Evolutionary conservation across 2,888 invertebrate genomes (phyloP).

Genomic region (Erebia ligea): DNA sequence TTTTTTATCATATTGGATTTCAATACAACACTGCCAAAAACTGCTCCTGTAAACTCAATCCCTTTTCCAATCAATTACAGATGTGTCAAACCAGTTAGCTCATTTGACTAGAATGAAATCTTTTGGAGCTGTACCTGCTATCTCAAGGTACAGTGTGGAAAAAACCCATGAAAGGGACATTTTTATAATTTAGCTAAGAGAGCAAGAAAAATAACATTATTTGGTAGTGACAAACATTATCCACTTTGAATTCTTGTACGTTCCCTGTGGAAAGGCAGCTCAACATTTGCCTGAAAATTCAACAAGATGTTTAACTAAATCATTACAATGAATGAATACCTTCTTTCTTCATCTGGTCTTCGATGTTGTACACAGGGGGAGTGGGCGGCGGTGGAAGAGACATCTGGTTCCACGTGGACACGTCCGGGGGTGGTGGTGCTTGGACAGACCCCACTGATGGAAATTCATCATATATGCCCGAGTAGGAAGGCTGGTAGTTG

Average conservation of each 20-base stretch:
- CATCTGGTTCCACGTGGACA: conserved; percentile 72
- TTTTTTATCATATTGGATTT: too few relatives aligned
- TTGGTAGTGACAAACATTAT: not conserved
- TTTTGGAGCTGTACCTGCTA: too few relatives aligned
- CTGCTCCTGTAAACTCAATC: too few relatives aligned
- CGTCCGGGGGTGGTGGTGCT: conserved; percentile 57
- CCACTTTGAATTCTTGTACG: not conserved
- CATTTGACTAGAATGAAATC: too few relatives aligned
- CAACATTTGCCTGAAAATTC: not conserved
- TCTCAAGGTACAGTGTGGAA: too few relatives aligned
- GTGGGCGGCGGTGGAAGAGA: conserved; percentile 62
- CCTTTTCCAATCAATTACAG: too few relatives aligned
- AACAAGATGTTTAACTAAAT: not conserved
- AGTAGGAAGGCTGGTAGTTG: conserved; percentile 63
- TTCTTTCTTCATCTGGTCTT: conserved; percentile 80
- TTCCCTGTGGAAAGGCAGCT: not conserved
- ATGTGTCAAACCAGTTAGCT: too few relatives aligned
- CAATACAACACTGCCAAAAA: too few relatives aligned
- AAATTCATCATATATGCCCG: conserved; percentile 73
- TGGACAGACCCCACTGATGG: conserved; percentile 52
- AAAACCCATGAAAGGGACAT: not conserved
- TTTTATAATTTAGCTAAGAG: not conserved
- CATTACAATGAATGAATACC: conserved; percentile 56
- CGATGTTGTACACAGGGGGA: conserved; percentile 61
- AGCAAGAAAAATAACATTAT: not conserved